Evolutionary conservation across 2,113 vertebrate species (phyloP).

Genomic region (Elachura formosa): DNA sequence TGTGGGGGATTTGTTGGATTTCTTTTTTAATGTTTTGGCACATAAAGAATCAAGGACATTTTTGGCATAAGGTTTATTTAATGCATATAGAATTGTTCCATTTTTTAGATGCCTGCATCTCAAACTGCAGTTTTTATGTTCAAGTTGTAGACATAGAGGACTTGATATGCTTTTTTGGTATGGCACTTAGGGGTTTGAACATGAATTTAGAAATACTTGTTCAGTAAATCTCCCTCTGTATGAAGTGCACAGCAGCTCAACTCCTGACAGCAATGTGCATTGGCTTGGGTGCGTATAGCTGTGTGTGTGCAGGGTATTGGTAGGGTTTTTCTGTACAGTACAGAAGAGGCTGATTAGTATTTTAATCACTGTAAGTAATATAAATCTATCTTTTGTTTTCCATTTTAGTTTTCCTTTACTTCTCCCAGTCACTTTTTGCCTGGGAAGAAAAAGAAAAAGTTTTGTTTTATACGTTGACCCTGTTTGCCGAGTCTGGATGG

Average conservation of each 20-base stretch:
- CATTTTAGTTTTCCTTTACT: background rate
- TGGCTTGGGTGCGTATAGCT: background rate
- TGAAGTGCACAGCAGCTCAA: fast-evolving
- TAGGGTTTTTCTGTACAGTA: background rate
- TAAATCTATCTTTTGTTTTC: background rate
- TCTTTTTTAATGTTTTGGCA: background rate
- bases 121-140: background rate
- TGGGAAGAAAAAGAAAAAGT: fast-evolving
- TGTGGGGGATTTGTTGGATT: background rate
- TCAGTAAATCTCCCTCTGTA: background rate
- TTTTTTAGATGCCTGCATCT: background rate
- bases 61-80: background rate
- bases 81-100: background rate
- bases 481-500: background rate
- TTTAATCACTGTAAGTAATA: background rate
- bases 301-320: background rate
- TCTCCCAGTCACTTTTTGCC: background rate
- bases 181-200: background rate
- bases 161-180: background rate
- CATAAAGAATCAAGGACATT: background rate
- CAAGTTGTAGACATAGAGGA: background rate
- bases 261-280: background rate
- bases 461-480: background rate
- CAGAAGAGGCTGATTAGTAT: background rate
- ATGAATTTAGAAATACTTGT: background rate